These are phyloP conservation scores for Heliconius aoede DNA, from an alignment of 2,888 invertebrate species.

Conservation along the genomic window DNA sequence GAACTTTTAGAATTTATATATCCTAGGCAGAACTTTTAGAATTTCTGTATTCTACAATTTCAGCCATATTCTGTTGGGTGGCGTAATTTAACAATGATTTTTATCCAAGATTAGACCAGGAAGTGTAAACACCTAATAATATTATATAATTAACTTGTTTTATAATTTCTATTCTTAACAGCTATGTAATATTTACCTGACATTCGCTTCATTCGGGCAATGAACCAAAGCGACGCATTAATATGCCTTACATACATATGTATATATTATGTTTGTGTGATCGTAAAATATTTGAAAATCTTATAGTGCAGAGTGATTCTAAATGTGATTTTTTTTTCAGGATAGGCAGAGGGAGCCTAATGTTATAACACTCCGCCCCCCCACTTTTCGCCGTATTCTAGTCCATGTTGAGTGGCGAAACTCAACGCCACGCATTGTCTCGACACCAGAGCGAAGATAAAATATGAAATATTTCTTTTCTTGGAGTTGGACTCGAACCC, in stretches of 20 bases:
- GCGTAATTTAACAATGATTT: background rate
- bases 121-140: background rate
- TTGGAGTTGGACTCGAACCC: too few relatives aligned
- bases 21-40: background rate
- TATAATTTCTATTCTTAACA: background rate
- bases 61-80: background rate
- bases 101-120: background rate
- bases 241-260: background rate
- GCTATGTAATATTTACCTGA: constrained; percentile 3
- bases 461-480: too few relatives aligned
- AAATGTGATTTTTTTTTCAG: too few relatives aligned
- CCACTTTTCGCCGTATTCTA: too few relatives aligned
- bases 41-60: background rate
- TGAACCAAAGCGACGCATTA: background rate
- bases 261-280: background rate
- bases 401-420: too few relatives aligned
- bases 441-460: too few relatives aligned
- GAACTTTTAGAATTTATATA: background rate
- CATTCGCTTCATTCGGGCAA: constrained; percentile 2
- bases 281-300: too few relatives aligned
- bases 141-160: background rate
- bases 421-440: too few relatives aligned
- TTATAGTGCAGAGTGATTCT: too few relatives aligned
- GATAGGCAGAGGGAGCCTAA: too few relatives aligned
- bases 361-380: too few relatives aligned